Percentiles rank a stretch among this genome's conserved stretches.
These are phyloP conservation scores for Ceratina calcarata DNA, from an alignment of 1,140 invertebrate genomes.

Conservation along the genomic window DNA sequence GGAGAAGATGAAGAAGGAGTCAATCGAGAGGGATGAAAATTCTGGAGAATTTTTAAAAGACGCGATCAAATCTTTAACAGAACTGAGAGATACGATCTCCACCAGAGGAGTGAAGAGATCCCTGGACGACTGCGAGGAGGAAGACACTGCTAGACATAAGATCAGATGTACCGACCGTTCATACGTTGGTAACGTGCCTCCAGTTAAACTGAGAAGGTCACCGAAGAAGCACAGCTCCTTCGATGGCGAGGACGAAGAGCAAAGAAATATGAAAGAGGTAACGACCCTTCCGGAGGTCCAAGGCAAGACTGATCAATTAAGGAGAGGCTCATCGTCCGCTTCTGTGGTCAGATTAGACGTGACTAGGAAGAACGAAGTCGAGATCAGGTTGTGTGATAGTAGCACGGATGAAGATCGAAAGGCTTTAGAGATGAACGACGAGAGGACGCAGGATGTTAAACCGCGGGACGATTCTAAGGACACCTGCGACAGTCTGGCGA, in stretches of 20 bases:
- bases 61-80: constrained; percentile 40
- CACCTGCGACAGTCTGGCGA: constrained; percentile 24
- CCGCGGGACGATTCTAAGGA: constrained; percentile 31
- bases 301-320: neutral
- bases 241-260: neutral
- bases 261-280: neutral
- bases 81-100: constrained; percentile 1
- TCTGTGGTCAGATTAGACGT: neutral
- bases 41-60: constrained; percentile 40
- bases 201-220: constrained; percentile 66
- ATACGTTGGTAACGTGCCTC: constrained; percentile 48
- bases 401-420: constrained; percentile 64
- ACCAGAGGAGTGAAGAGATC: constrained; percentile 26
- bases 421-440: neutral
- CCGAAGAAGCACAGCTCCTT: neutral
- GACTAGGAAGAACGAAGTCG: constrained; percentile 57
- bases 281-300: neutral
- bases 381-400: constrained; percentile 72
- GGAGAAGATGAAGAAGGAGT: neutral
- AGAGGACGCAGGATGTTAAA: neutral
- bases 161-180: neutral
- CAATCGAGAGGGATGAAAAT: neutral
- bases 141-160: constrained; percentile 12
- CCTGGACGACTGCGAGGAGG: neutral
- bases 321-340: neutral